Evolutionary conservation across 1,140 invertebrate species (phyloP).

Genomic region (Cotesia vestalis): DNA sequence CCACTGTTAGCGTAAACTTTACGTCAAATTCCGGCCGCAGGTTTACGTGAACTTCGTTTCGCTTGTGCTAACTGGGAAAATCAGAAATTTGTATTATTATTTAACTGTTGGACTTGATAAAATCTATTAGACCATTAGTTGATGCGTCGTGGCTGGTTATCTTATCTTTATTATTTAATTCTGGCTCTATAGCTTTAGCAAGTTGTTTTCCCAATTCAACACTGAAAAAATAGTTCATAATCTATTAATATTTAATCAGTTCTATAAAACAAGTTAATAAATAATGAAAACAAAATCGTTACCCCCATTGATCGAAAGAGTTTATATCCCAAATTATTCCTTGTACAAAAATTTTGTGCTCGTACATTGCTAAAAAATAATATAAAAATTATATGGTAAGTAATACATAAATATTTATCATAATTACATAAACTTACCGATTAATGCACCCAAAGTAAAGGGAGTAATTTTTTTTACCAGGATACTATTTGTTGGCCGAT

Average conservation of each 20-base stretch:
- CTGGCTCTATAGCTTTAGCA: slow-evolving; percentile 96
- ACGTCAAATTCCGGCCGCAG: too few relatives aligned
- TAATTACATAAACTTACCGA: slow-evolving; percentile 74
- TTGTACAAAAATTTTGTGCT: slow-evolving; percentile 99
- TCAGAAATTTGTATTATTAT: slow-evolving; percentile 3
- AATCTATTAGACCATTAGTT: slow-evolving; percentile 86
- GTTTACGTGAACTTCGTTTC: too few relatives aligned
- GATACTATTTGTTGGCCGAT: slow-evolving; percentile 97
- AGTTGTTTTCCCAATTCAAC: slow-evolving; percentile 98
- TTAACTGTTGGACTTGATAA: slow-evolving; percentile 71
- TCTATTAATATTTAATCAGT: slow-evolving; percentile 36
- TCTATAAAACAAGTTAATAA: slow-evolving; percentile 27
- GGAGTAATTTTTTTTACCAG: slow-evolving; percentile 93
- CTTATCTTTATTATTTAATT: slow-evolving; percentile 75
- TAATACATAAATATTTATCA: slow-evolving; percentile 1
- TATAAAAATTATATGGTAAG: neutral
- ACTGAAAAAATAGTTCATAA: slow-evolving; percentile 61
- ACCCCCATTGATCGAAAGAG: slow-evolving; percentile 99
- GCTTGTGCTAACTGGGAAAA: too few relatives aligned
- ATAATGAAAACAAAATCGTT: slow-evolving; percentile 54
- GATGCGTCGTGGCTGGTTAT: slow-evolving; percentile 78
- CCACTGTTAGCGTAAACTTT: too few relatives aligned
- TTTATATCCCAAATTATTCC: slow-evolving; percentile 99
- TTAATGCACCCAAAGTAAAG: slow-evolving; percentile 93
- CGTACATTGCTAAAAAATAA: slow-evolving; percentile 85